Percentiles rank a stretch among this genome's conserved stretches.
phyloP scores from a whole-genome alignment of 2,113 vertebrate species.

The Pterocles gutturalis region DNA sequence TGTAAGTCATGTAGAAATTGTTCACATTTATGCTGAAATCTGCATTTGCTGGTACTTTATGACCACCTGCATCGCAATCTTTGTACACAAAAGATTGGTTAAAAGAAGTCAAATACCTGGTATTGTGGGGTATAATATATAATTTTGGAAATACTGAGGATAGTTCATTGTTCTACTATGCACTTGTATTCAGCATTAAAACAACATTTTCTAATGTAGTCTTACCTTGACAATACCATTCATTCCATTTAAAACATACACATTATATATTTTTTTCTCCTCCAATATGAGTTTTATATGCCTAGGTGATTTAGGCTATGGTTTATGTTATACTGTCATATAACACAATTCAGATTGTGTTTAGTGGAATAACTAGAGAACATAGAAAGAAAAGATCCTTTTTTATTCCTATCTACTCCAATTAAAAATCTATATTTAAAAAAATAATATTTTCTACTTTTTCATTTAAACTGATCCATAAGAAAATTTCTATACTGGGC shows the following conservation, averaged over 20 bases:
- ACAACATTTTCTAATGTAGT: neutral
- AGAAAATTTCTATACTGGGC: neutral
- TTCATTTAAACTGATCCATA: neutral
- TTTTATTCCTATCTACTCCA: neutral
- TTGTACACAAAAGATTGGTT: neutral
- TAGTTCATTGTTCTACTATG: neutral
- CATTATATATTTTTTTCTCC: neutral
- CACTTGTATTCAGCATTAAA: neutral
- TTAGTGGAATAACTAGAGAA: neutral
- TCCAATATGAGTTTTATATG: neutral
- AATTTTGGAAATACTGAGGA: neutral
- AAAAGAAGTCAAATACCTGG: neutral
- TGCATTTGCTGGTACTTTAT: neutral
- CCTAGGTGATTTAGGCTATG: neutral
- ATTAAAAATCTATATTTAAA: neutral
- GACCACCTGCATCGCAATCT: neutral
- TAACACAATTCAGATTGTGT: neutral
- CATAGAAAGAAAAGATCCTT: accelerated
- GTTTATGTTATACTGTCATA: neutral
- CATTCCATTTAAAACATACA: neutral
- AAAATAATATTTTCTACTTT: neutral
- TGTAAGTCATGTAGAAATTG: neutral
- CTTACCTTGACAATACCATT: neutral
- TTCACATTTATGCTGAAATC: neutral
- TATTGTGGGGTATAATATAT: neutral